phyloP scores from a whole-genome alignment of 2,797 vertebrate species.

The Periophthalmus magnuspinnatus region DNA sequence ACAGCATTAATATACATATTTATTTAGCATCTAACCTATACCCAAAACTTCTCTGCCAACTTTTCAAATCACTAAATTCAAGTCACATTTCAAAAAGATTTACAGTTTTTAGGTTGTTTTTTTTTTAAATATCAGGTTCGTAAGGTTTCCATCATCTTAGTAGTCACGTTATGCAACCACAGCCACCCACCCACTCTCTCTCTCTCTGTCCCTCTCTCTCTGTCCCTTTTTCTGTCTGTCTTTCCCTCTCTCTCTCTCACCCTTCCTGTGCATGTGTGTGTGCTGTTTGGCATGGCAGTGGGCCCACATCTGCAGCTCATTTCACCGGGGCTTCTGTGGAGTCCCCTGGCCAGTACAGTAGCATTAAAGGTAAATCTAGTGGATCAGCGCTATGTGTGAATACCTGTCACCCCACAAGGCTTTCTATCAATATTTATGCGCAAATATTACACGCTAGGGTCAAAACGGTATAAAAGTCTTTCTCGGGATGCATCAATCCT shows the following conservation, averaged over 20 bases:
- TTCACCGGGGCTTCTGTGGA: slow-evolving; percentile 63
- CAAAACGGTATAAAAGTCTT: slow-evolving; percentile 23
- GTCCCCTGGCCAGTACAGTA: slow-evolving; percentile 70
- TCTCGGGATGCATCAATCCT: neutral
- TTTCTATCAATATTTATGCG: slow-evolving; percentile 38
- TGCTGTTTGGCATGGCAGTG: slow-evolving; percentile 53
- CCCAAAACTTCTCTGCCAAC: no score
- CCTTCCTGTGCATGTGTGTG: slow-evolving; percentile 22
- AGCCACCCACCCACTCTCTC: slow-evolving; percentile 41
- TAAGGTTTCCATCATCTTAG: slow-evolving; percentile 43
- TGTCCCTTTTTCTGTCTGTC: slow-evolving; percentile 30
- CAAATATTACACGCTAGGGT: slow-evolving; percentile 31
- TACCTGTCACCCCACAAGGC: slow-evolving; percentile 29
- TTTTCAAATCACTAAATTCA: no score
- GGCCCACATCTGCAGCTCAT: slow-evolving; percentile 75
- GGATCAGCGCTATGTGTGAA: slow-evolving; percentile 47
- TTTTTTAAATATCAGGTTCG: slow-evolving; percentile 9
- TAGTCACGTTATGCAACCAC: slow-evolving; percentile 41
- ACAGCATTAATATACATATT: no score
- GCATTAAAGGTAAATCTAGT: slow-evolving; percentile 66
- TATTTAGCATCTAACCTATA: no score
- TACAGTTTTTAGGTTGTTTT: slow-evolving; percentile 3
- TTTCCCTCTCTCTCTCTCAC: slow-evolving; percentile 14
- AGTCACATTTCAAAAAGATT: slow-evolving; percentile 27
- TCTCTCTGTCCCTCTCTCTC: slow-evolving; percentile 12